These are phyloP conservation scores for Burhinus bistriatus DNA, from an alignment of 2,113 vertebrate species.

Conservation along the genomic window DNA sequence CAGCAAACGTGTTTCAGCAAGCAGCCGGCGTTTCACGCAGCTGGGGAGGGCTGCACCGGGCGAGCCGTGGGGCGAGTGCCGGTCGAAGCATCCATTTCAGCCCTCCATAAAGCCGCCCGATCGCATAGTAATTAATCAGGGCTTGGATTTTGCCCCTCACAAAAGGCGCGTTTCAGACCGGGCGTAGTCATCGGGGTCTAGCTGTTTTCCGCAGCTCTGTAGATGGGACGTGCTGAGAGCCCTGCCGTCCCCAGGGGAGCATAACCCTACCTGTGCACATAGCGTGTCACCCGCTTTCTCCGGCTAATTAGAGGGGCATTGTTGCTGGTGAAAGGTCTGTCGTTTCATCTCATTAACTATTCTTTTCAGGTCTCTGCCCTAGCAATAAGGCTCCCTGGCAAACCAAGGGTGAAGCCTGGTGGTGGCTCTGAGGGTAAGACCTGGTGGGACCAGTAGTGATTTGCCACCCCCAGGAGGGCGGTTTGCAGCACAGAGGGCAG, in stretches of 20 bases:
- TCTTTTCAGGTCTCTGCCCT: neutral
- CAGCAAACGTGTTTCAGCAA: neutral
- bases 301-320: neutral
- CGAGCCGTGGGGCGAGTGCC: accelerated
- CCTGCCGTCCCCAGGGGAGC: accelerated
- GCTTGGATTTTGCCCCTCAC: neutral
- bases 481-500: neutral
- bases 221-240: neutral
- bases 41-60: neutral
- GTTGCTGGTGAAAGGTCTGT: neutral
- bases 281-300: neutral
- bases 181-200: neutral
- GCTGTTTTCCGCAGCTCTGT: neutral
- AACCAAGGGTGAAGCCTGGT: neutral
- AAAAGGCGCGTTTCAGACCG: neutral
- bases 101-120: neutral
- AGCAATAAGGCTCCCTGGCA: neutral
- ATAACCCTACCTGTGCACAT: neutral
- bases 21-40: neutral
- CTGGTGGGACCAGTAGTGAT: neutral
- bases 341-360: neutral
- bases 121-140: neutral
- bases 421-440: neutral
- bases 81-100: neutral
- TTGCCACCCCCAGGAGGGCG: neutral